phyloP scores from a whole-genome alignment of 2,888 invertebrate genomes.

The Quadroppia sp. region DNA sequence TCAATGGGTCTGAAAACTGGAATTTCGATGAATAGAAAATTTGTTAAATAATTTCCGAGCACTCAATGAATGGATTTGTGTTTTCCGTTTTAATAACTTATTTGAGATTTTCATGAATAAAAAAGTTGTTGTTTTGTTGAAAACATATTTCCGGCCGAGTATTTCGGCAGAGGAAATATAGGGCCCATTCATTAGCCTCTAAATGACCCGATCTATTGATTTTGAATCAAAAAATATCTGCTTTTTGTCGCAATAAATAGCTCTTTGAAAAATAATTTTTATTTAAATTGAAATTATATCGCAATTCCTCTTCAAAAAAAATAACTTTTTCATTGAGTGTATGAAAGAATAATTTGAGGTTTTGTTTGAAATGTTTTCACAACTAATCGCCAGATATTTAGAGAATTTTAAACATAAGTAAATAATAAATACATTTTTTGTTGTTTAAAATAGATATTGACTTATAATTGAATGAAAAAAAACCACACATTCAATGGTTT shows the following conservation, averaged over 20 bases:
- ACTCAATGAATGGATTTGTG: background rate
- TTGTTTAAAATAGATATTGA: background rate
- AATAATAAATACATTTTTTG: background rate
- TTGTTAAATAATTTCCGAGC: no score
- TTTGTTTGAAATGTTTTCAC: background rate
- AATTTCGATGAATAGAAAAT: no score
- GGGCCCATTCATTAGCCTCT: constrained; percentile 51
- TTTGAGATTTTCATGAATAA: background rate
- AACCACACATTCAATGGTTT: no score
- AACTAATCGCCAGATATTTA: background rate
- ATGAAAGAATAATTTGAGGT: background rate
- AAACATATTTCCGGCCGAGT: background rate
- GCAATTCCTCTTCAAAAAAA: background rate
- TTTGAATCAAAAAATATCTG: no score
- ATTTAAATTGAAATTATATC: background rate
- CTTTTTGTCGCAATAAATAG: no score
- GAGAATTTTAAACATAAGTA: background rate
- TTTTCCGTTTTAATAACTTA: background rate
- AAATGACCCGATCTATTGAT: no score
- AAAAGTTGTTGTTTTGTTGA: background rate
- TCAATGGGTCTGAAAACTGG: no score
- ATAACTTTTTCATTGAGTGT: background rate
- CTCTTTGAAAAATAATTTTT: no score
- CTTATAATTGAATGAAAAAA: background rate
- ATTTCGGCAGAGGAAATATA: constrained; percentile 48